These are phyloP conservation scores for Drosophila sproati DNA, from an alignment of 1,140 invertebrate species.

Conservation along the genomic window DNA sequence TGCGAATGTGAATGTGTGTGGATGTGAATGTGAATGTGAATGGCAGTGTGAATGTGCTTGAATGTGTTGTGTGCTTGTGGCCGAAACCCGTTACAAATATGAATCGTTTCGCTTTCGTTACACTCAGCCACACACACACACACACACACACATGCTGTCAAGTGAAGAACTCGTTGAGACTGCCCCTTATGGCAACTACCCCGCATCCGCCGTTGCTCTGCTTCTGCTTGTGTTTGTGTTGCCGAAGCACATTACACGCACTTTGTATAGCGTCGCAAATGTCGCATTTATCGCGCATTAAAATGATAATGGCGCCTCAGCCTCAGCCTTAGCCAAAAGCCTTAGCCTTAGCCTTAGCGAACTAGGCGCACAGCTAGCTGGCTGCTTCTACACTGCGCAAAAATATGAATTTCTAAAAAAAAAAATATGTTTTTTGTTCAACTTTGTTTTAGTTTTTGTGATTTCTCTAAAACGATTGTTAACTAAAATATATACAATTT, in stretches of 20 bases:
- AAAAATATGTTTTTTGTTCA: not conserved
- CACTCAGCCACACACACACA: not conserved
- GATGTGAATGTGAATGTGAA: not conserved
- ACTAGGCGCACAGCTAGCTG: not conserved
- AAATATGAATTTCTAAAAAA: not conserved
- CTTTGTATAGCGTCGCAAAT: conserved; percentile 78
- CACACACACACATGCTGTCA: not conserved
- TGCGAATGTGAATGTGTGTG: conserved; percentile 3
- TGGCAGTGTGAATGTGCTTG: conserved; percentile 2
- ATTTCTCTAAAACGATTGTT: no score
- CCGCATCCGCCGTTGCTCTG: not conserved
- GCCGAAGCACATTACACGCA: conserved; percentile 76
- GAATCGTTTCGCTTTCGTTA: conserved; percentile 49
- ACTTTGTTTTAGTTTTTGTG: no score
- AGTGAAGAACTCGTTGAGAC: conserved; percentile 35
- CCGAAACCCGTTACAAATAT: conserved; percentile 70
- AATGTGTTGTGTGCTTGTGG: conserved; percentile 1
- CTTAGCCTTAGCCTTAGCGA: not conserved
- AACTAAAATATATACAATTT: no score
- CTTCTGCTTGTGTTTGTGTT: conserved; percentile 46
- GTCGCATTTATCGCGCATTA: conserved; percentile 83
- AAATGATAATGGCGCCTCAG: conserved; percentile 74
- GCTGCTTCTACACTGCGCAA: not conserved
- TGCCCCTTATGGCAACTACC: not conserved
- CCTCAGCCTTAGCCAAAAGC: not conserved